These are phyloP conservation scores for Notothenia coriiceps DNA, from an alignment of 2,113 vertebrate species.

Conservation along the genomic window DNA sequence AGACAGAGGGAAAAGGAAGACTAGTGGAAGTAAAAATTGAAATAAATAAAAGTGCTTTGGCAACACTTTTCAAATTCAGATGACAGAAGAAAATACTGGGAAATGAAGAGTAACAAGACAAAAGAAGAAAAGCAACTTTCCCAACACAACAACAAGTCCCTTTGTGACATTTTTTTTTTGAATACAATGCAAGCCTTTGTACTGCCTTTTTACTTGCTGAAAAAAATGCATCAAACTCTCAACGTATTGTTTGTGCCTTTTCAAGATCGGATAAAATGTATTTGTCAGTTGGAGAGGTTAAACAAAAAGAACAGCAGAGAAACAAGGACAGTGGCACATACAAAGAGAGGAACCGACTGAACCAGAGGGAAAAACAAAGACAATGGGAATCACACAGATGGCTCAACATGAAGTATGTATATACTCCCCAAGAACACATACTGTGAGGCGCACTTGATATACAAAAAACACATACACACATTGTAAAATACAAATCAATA, in stretches of 20 bases:
- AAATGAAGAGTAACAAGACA: not conserved
- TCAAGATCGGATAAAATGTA: constrained; percentile 2
- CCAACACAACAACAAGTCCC: not conserved
- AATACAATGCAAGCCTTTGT: not conserved
- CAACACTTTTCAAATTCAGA: not conserved
- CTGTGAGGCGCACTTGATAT: not conserved
- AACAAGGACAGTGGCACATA: constrained; percentile 4
- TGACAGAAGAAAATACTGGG: not conserved
- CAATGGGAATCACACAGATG: not conserved
- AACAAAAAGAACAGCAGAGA: constrained; percentile 21
- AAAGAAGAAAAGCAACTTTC: not conserved
- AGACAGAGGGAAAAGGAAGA: not conserved
- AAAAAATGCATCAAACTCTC: constrained; percentile 18
- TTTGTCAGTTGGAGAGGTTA: constrained; percentile 15
- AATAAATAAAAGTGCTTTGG: not conserved
- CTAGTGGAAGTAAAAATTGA: too few species aligned
- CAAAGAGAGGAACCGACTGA: not conserved
- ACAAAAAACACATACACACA: not conserved
- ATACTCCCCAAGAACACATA: not conserved
- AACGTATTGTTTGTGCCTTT: constrained; percentile 31
- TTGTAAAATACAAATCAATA: not conserved
- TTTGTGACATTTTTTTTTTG: not conserved
- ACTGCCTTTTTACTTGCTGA: constrained; percentile 1
- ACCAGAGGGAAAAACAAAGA: not conserved
- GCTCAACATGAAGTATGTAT: not conserved